phyloP scores from a whole-genome alignment of 2,888 invertebrate species.

The Acrobasis suavella region DNA sequence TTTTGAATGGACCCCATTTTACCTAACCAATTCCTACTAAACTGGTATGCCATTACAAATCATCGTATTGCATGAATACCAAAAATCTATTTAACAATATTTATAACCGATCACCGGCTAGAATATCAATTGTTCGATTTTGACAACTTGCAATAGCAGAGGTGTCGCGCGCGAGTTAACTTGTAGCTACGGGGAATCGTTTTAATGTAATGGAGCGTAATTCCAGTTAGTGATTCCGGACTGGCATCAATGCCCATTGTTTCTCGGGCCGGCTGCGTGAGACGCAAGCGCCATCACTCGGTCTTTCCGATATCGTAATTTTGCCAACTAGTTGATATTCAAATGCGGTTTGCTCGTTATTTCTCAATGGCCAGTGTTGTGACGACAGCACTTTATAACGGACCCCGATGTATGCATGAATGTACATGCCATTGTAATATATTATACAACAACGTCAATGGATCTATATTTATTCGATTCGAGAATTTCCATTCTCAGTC shows the following conservation, averaged over 20 bases:
- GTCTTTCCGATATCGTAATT: constrained; percentile 68
- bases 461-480: constrained; percentile 26
- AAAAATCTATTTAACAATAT: constrained; percentile 7
- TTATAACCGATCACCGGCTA: background rate
- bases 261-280: constrained; percentile 63
- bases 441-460: constrained; percentile 57
- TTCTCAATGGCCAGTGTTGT: constrained; percentile 68
- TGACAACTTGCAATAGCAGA: constrained; percentile 14
- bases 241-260: constrained; percentile 60
- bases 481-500: constrained; percentile 12
- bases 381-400: constrained; percentile 70
- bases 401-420: constrained; percentile 43
- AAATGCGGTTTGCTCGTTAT: constrained; percentile 65
- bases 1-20: too few relatives aligned
- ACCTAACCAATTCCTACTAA: background rate
- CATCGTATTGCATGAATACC: constrained; percentile 5
- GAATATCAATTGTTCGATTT: constrained; percentile 20
- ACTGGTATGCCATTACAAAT: background rate
- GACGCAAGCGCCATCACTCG: constrained; percentile 57
- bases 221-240: constrained; percentile 67
- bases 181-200: constrained; percentile 58
- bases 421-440: constrained; percentile 56
- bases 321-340: constrained; percentile 68
- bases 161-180: constrained; percentile 39
- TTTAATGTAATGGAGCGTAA: constrained; percentile 66